Percentiles rank a stretch among this genome's conserved stretches.
Evolutionary conservation across 2,113 vertebrate species (phyloP).

Genomic region (Pogona vitticeps): DNA sequence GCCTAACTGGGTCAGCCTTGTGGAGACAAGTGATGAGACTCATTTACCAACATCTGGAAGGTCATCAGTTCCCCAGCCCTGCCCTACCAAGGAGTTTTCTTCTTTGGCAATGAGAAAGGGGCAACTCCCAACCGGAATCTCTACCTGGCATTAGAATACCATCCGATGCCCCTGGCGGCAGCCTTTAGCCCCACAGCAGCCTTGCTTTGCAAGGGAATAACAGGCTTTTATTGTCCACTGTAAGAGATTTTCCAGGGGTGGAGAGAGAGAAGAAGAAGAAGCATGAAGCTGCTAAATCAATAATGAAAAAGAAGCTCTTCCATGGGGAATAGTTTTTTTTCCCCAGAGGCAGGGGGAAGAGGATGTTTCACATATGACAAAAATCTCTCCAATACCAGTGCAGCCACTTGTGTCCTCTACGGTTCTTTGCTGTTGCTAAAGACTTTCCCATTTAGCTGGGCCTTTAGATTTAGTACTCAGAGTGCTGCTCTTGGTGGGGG

Average conservation of each 20-base stretch:
- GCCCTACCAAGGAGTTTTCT: too few species aligned
- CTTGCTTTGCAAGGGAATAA: background rate
- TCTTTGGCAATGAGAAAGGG: background rate
- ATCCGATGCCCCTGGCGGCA: background rate
- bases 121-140: background rate
- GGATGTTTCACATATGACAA: background rate
- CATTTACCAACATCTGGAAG: too few species aligned
- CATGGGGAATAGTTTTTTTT: background rate
- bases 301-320: background rate
- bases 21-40: too few species aligned
- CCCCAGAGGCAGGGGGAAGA: background rate
- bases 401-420: too few species aligned
- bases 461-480: background rate
- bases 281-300: background rate
- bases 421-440: background rate
- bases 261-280: background rate
- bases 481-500: background rate
- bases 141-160: background rate
- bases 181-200: background rate
- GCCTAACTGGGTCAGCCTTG: too few species aligned
- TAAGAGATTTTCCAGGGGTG: background rate
- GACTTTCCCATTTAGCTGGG: background rate
- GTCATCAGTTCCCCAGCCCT: too few species aligned
- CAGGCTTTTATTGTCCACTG: background rate
- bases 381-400: too few species aligned